These are phyloP conservation scores for Drosophila punjabiensis DNA, from an alignment of 1,140 invertebrate species.

Conservation along the genomic window DNA sequence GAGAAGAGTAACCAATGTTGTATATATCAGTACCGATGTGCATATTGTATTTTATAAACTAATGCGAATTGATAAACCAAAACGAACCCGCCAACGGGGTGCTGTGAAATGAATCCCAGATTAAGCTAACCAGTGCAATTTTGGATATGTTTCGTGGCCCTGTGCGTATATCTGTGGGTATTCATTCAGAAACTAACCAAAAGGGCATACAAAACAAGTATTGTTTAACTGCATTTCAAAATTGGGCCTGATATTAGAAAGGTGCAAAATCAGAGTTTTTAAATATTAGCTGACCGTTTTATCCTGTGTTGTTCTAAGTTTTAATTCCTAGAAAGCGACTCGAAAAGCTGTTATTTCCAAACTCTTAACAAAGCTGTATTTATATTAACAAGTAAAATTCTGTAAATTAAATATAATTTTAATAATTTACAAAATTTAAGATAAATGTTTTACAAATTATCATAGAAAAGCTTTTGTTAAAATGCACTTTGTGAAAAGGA, in stretches of 20 bases:
- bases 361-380: background rate
- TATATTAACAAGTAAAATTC: background rate
- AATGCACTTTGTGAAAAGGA: background rate
- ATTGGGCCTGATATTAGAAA: slow-evolving; percentile 2
- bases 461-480: background rate
- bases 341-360: background rate
- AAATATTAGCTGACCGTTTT: background rate
- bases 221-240: slow-evolving; percentile 2
- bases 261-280: background rate
- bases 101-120: slow-evolving; percentile 57
- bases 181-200: slow-evolving; percentile 17
- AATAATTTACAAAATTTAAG: background rate
- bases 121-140: slow-evolving; percentile 23
- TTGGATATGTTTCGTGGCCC: slow-evolving; percentile 49
- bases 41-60: slow-evolving; percentile 59
- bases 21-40: slow-evolving; percentile 55
- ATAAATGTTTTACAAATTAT: background rate
- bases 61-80: slow-evolving; percentile 56
- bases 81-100: slow-evolving; percentile 10
- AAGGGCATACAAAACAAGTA: background rate
- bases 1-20: slow-evolving; percentile 43
- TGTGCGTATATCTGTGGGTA: slow-evolving; percentile 39
- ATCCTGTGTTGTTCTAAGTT: background rate
- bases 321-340: background rate
- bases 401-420: background rate